A percentile compares a stretch with the other conserved stretches of the same genome.
These are phyloP conservation scores for Luidia sarsii DNA, from an alignment of 53 echinoderm and acorn worm genomes.

Conservation along the genomic window DNA sequence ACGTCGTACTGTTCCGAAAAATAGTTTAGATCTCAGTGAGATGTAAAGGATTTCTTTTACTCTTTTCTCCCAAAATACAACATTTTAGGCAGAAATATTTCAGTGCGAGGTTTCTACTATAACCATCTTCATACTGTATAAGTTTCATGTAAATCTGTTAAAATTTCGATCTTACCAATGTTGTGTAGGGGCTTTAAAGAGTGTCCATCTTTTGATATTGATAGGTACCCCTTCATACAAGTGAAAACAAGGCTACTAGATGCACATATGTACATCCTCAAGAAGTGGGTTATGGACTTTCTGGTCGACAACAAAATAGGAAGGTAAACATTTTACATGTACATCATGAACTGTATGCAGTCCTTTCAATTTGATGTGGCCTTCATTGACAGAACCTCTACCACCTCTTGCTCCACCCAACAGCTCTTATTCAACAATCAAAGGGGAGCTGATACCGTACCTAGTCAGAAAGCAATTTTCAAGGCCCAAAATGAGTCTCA, in stretches of 20 bases:
- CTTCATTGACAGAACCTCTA: not conserved
- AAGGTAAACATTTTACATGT: slow-evolving; percentile 59
- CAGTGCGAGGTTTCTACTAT: too few species aligned
- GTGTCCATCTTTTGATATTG: too few species aligned
- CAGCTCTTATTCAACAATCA: slow-evolving; percentile 67
- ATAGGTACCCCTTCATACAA: slow-evolving; percentile 87
- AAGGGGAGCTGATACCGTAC: slow-evolving; percentile 91
- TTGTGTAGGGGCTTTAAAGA: too few species aligned
- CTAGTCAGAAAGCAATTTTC: slow-evolving; percentile 94
- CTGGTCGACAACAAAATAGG: slow-evolving; percentile 78
- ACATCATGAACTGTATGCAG: not conserved
- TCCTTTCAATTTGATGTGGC: not conserved
- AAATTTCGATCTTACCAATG: too few species aligned
- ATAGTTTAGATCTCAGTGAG: too few species aligned
- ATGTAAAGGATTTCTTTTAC: too few species aligned
- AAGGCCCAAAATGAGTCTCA: slow-evolving; percentile 11
- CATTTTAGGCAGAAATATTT: too few species aligned
- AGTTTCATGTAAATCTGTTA: too few species aligned
- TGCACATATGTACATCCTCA: slow-evolving; percentile 96
- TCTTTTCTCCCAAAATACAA: too few species aligned
- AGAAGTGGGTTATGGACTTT: slow-evolving; percentile 96
- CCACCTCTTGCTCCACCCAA: not conserved
- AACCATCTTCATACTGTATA: too few species aligned
- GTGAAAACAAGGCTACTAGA: slow-evolving; percentile 85
- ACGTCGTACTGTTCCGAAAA: too few species aligned